Base-by-base conservation (phyloP, 2,888 invertebrate species). In the Drosophila barbarae region DNA sequence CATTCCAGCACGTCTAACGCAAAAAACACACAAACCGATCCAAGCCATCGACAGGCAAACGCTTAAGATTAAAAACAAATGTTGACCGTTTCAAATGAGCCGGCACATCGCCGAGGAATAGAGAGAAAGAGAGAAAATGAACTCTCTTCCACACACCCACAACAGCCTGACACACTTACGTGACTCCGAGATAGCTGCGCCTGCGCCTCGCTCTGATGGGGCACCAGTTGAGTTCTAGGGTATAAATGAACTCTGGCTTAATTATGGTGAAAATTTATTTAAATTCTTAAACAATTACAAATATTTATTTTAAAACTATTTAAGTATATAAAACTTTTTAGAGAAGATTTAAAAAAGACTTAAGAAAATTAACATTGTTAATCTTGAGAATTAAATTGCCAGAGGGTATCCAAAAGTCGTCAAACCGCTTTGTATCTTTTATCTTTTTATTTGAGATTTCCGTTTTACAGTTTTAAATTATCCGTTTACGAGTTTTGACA, bases 1-100 rank as follows among this genome's bases (percentile, higher is more conserved):
- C 76, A 80, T 80, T 84, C 79, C 74, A 76, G 68, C 84, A 80
- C 79, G 79, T 66, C 77, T 80, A 77, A 65, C 68, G 80, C 58
- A 72, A 65, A 65, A 74, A 68, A 47, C 21, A 42, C 26, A 42
- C 56, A 49, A 53, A 57, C 67, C 53, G 30, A 42, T 34, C n/a
- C n/a, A 15, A 63, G 26, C 26, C 42, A 63, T 28, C 53, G 30
- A 18, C 30, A 28, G 41, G n/a, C 58, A 52, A 64, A 46, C 52
- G 53, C 42, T 65, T 69, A 52, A 83, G 77, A 83, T 74, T 72
- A 67, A 84, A 79, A 84, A 79, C 84, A 84, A 78, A 78, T 82
- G 84, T 84, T 79, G 83, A 84, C 84, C 82, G 72, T 74, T 79
- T 72, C 73, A 69, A 73, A 73, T 69, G 56, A 46, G 46, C 60